These are phyloP conservation scores for Lithobates sylvaticus DNA, from an alignment of 2,797 vertebrate genomes.

Conservation along the genomic window DNA sequence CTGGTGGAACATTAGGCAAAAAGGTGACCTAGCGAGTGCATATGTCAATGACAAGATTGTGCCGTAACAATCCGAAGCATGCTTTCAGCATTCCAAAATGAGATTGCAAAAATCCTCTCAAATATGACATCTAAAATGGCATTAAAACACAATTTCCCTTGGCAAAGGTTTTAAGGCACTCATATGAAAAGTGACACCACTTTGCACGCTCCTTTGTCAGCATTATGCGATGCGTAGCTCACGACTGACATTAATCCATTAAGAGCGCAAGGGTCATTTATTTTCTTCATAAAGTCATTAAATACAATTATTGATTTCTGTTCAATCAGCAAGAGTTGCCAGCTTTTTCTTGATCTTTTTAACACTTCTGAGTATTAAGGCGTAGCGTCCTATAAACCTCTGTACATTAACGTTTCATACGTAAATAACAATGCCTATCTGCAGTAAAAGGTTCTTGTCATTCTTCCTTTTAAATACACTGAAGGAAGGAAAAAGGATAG, in stretches of 20 bases:
- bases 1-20: slow-evolving; percentile 60
- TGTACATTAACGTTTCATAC: neutral
- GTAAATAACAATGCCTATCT: neutral
- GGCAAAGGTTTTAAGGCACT: slow-evolving; percentile 78
- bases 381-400: neutral
- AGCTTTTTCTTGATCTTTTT: slow-evolving; percentile 63
- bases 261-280: slow-evolving; percentile 82
- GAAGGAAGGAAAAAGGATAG: neutral
- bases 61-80: slow-evolving; percentile 73
- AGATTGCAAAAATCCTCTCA: slow-evolving; percentile 78
- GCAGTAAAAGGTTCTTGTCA: neutral
- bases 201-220: slow-evolving; percentile 72
- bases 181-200: slow-evolving; percentile 75
- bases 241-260: slow-evolving; percentile 78
- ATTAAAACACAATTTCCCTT: slow-evolving; percentile 78
- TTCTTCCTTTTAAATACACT: neutral
- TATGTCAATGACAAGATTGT: slow-evolving; percentile 72
- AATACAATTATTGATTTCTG: slow-evolving; percentile 84
- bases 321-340: slow-evolving; percentile 72
- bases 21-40: slow-evolving; percentile 66
- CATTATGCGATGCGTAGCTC: slow-evolving; percentile 73
- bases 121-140: slow-evolving; percentile 77
- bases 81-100: slow-evolving; percentile 75
- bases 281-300: slow-evolving; percentile 79
- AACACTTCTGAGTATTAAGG: slow-evolving; percentile 33